A percentile compares a stretch with the other conserved stretches of the same genome.
Evolutionary conservation across 2,113 vertebrate genomes (phyloP).

Genomic region (Poicephalus gulielmi): DNA sequence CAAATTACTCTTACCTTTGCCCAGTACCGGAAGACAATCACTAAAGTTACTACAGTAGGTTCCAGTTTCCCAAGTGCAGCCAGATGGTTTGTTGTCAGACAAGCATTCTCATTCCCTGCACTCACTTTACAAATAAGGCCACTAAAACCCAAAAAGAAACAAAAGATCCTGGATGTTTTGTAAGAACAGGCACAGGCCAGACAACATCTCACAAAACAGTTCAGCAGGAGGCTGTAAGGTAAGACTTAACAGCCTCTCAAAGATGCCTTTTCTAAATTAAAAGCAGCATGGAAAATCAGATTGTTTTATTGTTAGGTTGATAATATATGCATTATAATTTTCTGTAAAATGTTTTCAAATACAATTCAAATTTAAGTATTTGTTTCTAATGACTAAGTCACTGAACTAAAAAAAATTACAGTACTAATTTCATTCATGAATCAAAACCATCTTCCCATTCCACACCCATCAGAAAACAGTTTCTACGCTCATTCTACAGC

Average conservation of each 20-base stretch:
- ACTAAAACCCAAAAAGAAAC: conserved; percentile 68
- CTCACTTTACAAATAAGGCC: conserved; percentile 93
- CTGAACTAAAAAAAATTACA: neutral
- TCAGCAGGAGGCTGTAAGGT: neutral
- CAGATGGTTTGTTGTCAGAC: conserved; percentile 86
- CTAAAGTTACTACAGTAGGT: conserved; percentile 78
- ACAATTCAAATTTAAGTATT: neutral
- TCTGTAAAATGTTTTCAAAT: neutral
- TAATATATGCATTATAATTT: neutral
- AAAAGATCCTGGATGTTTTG: neutral
- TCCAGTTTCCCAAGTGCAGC: conserved; percentile 79
- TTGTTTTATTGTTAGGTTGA: neutral
- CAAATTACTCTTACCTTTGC: conserved; percentile 79
- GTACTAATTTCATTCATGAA: neutral
- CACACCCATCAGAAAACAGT: neutral
- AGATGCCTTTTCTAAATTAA: neutral
- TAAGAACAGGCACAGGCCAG: neutral
- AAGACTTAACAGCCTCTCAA: neutral
- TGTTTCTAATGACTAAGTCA: neutral
- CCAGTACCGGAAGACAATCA: conserved; percentile 87
- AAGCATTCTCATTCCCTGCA: conserved; percentile 91
- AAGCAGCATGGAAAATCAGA: neutral
- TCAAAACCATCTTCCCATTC: neutral
- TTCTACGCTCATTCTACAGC: neutral
- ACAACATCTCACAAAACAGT: neutral